Conservation (phyloP, 2,113 vertebrate genomes). For the Mionectes macconnelli region DNA sequence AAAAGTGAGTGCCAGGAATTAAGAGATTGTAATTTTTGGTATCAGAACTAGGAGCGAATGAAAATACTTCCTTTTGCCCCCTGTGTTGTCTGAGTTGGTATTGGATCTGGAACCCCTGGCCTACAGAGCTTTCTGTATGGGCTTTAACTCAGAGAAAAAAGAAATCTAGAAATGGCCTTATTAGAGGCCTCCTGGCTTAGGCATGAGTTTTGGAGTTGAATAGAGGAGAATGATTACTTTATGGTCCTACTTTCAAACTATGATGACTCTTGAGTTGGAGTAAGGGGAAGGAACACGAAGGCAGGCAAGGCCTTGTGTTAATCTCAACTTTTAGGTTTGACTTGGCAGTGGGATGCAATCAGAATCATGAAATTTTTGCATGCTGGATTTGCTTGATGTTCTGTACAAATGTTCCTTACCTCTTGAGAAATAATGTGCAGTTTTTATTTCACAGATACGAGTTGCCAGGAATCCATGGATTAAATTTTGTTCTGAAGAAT, state of each 20-base stretch:
- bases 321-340: background rate
- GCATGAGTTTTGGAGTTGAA: background rate
- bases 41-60: background rate
- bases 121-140: background rate
- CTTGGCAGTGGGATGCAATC: background rate
- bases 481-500: slow-evolving; percentile 86
- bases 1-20: background rate
- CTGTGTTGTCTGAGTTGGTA: background rate
- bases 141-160: background rate
- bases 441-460: slow-evolving; percentile 76
- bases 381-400: background rate
- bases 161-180: background rate
- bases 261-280: background rate
- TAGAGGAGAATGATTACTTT: background rate
- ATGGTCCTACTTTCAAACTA: background rate
- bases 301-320: background rate
- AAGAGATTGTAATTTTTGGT: background rate
- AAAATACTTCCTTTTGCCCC: background rate
- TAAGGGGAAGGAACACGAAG: background rate
- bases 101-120: background rate
- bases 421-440: background rate
- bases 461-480: slow-evolving; percentile 80
- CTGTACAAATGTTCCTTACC: background rate
- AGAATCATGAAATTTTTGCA: background rate
- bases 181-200: background rate